phyloP scores from a whole-genome alignment of 2,113 vertebrate species.

The Zosterops borbonicus region DNA sequence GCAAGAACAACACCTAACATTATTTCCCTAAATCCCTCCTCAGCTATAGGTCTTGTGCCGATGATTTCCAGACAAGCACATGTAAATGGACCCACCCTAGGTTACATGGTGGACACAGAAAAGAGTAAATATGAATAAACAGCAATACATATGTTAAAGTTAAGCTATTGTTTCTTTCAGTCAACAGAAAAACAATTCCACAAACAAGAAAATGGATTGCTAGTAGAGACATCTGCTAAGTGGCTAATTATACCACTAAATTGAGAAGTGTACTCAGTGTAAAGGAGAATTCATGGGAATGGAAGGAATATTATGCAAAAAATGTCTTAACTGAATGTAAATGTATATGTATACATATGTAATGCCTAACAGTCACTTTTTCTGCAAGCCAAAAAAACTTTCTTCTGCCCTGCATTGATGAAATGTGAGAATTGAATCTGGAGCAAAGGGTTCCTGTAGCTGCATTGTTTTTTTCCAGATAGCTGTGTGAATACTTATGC shows the following conservation, averaged over 20 bases:
- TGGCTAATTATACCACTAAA: not conserved
- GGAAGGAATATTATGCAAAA: not conserved
- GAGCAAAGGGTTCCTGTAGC: not conserved
- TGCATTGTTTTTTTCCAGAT: not conserved
- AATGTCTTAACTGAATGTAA: not conserved
- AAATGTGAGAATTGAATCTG: not conserved
- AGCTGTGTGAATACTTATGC: not conserved
- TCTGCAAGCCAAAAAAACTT: not conserved
- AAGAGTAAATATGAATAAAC: not conserved
- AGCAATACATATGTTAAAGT: not conserved
- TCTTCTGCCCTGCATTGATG: not conserved
- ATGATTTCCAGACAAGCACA: not conserved
- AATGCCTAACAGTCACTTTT: not conserved
- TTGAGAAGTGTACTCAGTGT: not conserved
- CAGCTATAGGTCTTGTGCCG: not conserved
- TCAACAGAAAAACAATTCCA: not conserved
- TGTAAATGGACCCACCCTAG: not conserved
- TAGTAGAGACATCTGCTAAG: not conserved
- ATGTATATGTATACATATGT: not conserved
- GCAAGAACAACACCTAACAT: slow-evolving; percentile 17
- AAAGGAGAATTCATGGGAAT: not conserved
- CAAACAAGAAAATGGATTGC: not conserved
- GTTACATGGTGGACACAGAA: not conserved
- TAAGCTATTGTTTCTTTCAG: not conserved
- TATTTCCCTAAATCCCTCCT: slow-evolving; percentile 18